phyloP scores from a whole-genome alignment of 2,113 vertebrate species.

The Corythornis cristatus region DNA sequence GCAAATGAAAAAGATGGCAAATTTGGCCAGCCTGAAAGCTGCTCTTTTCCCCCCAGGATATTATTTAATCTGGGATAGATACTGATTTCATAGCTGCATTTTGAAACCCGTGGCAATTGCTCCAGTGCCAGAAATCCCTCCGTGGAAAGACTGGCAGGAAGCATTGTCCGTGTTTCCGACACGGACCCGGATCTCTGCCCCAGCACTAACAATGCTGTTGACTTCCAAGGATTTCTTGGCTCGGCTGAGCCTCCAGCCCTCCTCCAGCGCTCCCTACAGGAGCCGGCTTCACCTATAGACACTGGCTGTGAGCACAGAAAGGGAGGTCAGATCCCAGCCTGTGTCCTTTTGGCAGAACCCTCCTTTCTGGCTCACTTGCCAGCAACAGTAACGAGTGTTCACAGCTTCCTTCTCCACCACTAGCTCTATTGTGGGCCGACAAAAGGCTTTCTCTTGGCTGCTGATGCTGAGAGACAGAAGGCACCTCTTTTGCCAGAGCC shows the following conservation, averaged over 20 bases:
- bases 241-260: background rate
- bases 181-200: background rate
- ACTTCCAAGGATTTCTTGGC: slow-evolving; percentile 5
- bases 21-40: background rate
- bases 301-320: background rate
- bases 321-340: slow-evolving; percentile 24
- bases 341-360: background rate
- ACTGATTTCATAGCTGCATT: background rate
- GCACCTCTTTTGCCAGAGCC: slow-evolving; percentile 38
- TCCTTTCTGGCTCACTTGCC: slow-evolving; percentile 23
- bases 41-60: background rate
- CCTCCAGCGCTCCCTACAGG: background rate
- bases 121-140: background rate
- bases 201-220: background rate
- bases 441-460: slow-evolving; percentile 52
- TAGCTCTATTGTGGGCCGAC: background rate
- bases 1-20: background rate
- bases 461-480: slow-evolving; percentile 33
- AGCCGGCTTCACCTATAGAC: background rate
- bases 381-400: slow-evolving; percentile 4
- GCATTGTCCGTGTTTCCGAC: background rate
- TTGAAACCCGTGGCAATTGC: background rate
- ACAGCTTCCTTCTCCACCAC: slow-evolving; percentile 15
- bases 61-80: background rate
- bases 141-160: background rate